These are phyloP conservation scores for Whitmania pigra DNA, from an alignment of 1,140 invertebrate genomes.

Conservation along the genomic window DNA sequence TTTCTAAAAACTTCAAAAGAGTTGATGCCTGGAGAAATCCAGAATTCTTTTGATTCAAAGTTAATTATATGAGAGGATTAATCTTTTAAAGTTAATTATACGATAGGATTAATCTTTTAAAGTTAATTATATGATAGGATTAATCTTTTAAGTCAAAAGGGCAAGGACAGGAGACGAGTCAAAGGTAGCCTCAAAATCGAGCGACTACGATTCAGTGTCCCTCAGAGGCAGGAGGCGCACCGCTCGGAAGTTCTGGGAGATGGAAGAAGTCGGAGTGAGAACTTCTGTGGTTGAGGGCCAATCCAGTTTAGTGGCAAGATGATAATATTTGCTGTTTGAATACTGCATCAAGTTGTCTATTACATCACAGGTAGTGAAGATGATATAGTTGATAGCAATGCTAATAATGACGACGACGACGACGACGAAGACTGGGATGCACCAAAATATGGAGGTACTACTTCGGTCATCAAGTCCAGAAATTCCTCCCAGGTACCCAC, in stretches of 20 bases:
- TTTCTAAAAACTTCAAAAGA: no score
- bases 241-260: constrained; percentile 18
- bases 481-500: not conserved
- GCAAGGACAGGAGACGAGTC: constrained; percentile 8
- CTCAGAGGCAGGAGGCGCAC: constrained; percentile 12
- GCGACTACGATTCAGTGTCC: not conserved
- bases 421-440: constrained; percentile 9
- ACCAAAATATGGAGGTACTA: not conserved
- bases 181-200: not conserved
- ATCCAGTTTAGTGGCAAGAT: no score
- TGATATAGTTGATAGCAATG: not conserved
- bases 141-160: not conserved
- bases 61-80: no score
- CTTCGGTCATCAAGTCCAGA: not conserved
- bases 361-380: not conserved
- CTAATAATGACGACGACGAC: not conserved
- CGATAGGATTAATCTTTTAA: no score
- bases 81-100: no score
- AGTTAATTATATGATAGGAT: no score
- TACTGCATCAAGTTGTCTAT: no score
- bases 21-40: no score
- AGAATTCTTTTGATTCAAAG: no score
- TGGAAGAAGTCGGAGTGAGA: constrained; percentile 5
- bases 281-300: not conserved
- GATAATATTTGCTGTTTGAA: no score